These are phyloP conservation scores for Nemotelus pantherinus DNA, from an alignment of 2,888 invertebrate species.

Conservation along the genomic window DNA sequence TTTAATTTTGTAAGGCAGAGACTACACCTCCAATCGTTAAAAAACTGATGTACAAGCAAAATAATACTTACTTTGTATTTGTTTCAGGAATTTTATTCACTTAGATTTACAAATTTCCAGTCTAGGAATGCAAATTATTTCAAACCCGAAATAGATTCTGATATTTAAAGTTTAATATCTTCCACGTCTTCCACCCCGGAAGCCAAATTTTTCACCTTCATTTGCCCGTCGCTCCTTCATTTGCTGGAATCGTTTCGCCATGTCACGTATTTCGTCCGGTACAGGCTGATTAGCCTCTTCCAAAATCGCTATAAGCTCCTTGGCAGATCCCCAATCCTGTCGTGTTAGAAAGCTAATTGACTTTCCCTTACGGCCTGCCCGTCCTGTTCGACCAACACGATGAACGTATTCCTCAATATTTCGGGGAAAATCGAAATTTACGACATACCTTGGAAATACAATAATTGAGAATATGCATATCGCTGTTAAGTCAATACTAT, in stretches of 20 bases:
- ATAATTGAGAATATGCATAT: background rate
- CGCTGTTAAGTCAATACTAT: background rate
- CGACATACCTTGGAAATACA: constrained; percentile 68
- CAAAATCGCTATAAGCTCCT: constrained; percentile 83
- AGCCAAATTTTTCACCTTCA: constrained; percentile 59
- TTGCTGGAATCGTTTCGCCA: constrained; percentile 78
- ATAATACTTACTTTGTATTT: no score
- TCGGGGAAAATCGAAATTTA: constrained; percentile 92
- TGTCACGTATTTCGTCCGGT: constrained; percentile 77
- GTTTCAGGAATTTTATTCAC: no score
- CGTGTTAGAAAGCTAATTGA: constrained; percentile 85
- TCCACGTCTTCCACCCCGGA: background rate
- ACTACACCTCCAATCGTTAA: no score
- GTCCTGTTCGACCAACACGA: constrained; percentile 93
- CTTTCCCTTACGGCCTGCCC: constrained; percentile 87
- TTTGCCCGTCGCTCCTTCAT: constrained; percentile 73
- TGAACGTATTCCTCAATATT: constrained; percentile 95
- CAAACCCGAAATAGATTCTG: no score
- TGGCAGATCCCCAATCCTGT: constrained; percentile 83
- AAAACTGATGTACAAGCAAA: no score
- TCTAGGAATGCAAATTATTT: no score
- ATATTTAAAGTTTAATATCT: no score
- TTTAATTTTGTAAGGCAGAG: no score
- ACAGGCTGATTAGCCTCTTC: constrained; percentile 88
- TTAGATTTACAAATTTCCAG: no score